Base-by-base conservation (phyloP, 2,888 invertebrate genomes). In the Helicoverpa assulta region DNA sequence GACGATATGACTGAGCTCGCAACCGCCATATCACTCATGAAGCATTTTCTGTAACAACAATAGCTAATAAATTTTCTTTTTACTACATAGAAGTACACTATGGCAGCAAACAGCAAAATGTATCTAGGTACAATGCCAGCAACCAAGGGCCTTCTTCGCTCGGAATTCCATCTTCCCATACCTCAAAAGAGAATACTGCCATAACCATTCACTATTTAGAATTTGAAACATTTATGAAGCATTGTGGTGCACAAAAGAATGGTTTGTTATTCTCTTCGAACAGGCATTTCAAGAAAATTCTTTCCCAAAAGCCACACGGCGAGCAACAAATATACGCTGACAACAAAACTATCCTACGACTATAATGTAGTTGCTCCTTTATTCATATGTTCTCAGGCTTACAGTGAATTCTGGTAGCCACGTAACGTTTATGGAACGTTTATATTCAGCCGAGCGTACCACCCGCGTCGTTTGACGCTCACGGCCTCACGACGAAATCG, bases 371-470 rank as follows among this genome's bases (percentile, higher is more conserved):
- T 69, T 60, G 62, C 76, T 82, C 59, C 57, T 73, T 76, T 81
- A 85, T 85, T 83, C 80, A 82, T 78, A 78, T 73, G 68, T 70
- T 74, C 67, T 51, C 67, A 59, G 67, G 50, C 76, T 78, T 75
- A 71, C 70, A 81, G 76, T 74, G 84, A 86, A 82, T 86, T 86
- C 82, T 85, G 87, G 88, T 87, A 86, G 87, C 83, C 84, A 80
- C 86, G 86, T 84, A 86, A 87, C 90, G 87, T 90, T 90, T 88
- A 90, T 89, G 86, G 88, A 83, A 89, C 89, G 92, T 93, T 93
- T 94, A 93, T 93, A 92, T 93, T 92, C 90, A 90, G 88, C 87
- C 82, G 85, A 81, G 88, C 87, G 85, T 89, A 89, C 94, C 94
- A 93, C 94, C 93, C 94, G 93, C 94, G 91, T 91, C 86, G 94